Conservation (phyloP, 2,113 vertebrate species). For the Rhinolophus sinicus region DNA sequence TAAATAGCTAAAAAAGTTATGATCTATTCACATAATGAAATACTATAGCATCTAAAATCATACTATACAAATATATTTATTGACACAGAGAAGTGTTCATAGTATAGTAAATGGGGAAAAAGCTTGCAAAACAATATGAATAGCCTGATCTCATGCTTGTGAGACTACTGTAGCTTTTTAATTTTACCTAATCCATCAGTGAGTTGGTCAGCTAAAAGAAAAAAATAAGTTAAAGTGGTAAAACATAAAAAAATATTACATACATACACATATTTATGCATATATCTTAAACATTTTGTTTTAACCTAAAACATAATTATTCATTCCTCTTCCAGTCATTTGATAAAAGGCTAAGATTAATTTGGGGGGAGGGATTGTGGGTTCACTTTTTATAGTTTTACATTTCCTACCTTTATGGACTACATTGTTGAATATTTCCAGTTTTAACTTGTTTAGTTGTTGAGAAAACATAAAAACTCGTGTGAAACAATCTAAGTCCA, state of each 20-base stretch:
- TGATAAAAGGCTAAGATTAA: not conserved
- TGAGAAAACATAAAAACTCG: not conserved
- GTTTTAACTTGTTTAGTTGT: conserved; percentile 18
- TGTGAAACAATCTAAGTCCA: not conserved
- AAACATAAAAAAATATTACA: not conserved
- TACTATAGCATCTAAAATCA: not conserved
- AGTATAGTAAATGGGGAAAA: not conserved
- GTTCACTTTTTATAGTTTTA: not conserved
- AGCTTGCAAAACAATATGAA: not conserved
- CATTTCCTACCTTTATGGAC: not conserved
- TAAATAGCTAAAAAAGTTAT: not conserved
- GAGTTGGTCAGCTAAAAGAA: not conserved
- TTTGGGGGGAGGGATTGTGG: not conserved
- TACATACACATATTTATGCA: not conserved
- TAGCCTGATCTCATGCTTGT: not conserved
- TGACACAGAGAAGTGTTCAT: not conserved
- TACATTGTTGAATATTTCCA: not conserved
- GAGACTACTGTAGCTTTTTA: not conserved
- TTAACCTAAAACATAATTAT: not conserved
- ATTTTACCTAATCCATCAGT: not conserved
- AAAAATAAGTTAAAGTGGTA: not conserved
- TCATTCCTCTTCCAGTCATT: not conserved
- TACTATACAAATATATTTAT: not conserved
- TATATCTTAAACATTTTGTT: not conserved
- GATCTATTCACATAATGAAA: not conserved